Base-by-base conservation (phyloP, 2,797 vertebrate genomes). In the Hylomyscus alleni region DNA sequence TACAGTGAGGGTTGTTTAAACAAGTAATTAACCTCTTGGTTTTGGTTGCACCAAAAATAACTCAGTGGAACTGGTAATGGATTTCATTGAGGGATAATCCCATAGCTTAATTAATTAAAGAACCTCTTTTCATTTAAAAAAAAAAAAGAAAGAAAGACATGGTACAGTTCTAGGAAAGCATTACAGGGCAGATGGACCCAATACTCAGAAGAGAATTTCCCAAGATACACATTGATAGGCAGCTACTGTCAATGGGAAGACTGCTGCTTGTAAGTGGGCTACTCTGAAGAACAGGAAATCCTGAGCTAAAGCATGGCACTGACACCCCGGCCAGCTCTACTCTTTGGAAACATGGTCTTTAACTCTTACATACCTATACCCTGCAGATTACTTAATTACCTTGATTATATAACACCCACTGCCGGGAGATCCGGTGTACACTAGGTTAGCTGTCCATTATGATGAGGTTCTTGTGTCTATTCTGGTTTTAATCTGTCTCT, bases 41-140 rank as follows among this genome's bases (percentile, higher is more conserved):
- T 92, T 91, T 89, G 4, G 29, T 91, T 78, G 44, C 10, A 90
- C 31, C 58, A 94, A 96, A 96, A 92, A 73, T 78, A 92, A 92
- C 65, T 60, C 40, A 80, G 60, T 83, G 34, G 37, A 14, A 44
- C 17, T 60, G 40, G 65, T 73, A 94, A 77, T 40, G 72, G 87
- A 52, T 5, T 56, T 80, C 56, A 91, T 17, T 84, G 52, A 34
- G 4, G 3, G 9, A 77, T 31, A 90, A 50, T 69, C 3, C 1
- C 52, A 81, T 40, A 87, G 81, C 87, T 90, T 65, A 40, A 73
- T 87, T 72, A 54, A 76, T 72, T 90, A 72, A 97, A 78, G 31
- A 4, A 0, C 31, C 56, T 78, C n/a, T 89, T 93, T 81, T 84
- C 81, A 34, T 40, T 90, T 7, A 81, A 52, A 82, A 60, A 52